phyloP scores from a whole-genome alignment of 2,113 vertebrate genomes.

The Puffinus mauretanicus region DNA sequence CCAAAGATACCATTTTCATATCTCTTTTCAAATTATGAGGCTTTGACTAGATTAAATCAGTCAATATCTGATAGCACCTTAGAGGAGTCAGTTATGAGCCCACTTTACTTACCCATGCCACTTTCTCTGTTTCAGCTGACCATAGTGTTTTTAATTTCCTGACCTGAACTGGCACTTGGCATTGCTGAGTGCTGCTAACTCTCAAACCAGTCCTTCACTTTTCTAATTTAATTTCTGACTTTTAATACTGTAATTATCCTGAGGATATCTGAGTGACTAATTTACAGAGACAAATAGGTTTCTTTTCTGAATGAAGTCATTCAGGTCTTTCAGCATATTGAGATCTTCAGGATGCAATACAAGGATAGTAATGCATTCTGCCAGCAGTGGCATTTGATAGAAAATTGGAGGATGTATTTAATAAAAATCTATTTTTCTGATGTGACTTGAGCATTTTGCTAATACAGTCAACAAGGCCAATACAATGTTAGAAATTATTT shows the following conservation, averaged over 20 bases:
- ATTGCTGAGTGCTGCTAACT: background rate
- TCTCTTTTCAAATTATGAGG: background rate
- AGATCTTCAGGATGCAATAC: background rate
- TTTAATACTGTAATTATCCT: background rate
- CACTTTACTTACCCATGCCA: background rate
- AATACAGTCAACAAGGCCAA: background rate
- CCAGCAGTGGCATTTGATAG: background rate
- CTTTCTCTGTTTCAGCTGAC: background rate
- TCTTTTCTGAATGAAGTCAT: background rate
- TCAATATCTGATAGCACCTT: background rate
- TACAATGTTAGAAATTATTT: background rate
- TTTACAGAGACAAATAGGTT: background rate
- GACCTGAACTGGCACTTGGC: background rate
- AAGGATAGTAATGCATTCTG: background rate
- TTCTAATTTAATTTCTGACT: constrained; percentile 15
- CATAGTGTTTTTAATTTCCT: background rate
- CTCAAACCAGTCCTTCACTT: background rate
- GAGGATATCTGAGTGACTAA: background rate
- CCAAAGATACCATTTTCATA: background rate
- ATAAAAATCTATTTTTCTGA: background rate
- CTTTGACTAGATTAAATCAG: background rate
- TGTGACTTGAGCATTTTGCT: background rate
- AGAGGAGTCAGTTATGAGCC: background rate
- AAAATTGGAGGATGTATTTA: background rate
- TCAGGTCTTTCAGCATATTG: background rate